Percentiles rank a stretch among this genome's conserved stretches.
These are phyloP conservation scores for Mormyrus iriodes DNA, from an alignment of 2,113 vertebrate genomes.

Conservation along the genomic window DNA sequence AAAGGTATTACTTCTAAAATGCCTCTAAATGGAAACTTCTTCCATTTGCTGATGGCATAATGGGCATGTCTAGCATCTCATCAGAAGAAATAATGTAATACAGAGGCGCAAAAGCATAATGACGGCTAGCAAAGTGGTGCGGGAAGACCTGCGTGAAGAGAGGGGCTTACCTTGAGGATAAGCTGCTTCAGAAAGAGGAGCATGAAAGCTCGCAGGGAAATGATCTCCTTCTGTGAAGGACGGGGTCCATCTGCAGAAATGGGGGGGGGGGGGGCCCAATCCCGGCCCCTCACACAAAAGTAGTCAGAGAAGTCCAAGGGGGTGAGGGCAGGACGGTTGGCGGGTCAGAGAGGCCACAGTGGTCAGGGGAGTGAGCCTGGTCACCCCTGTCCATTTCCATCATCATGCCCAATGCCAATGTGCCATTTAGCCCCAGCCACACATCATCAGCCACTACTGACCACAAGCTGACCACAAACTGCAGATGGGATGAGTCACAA, in stretches of 20 bases:
- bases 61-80: not conserved
- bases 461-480: not conserved
- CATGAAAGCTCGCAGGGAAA: slow-evolving; percentile 96
- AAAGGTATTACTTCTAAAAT: not conserved
- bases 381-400: not conserved
- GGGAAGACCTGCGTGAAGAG: slow-evolving; percentile 6
- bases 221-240: slow-evolving; percentile 94
- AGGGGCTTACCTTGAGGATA: slow-evolving; percentile 81
- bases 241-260: slow-evolving; percentile 81
- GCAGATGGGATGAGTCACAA: not conserved
- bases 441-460: not conserved
- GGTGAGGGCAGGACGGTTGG: not conserved
- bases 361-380: not conserved
- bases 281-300: not conserved
- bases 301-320: not conserved
- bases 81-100: not conserved
- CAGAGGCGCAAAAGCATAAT: not conserved
- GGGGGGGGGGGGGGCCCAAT: slow-evolving; percentile 9
- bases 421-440: not conserved
- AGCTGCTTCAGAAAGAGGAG: slow-evolving; percentile 98
- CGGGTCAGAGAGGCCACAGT: too few relatives aligned
- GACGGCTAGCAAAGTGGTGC: not conserved
- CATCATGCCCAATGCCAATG: not conserved
- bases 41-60: not conserved
- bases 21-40: not conserved